Percentiles rank a stretch among this genome's conserved stretches.
Evolutionary conservation across 2,888 invertebrate genomes (phyloP).

Genomic region (Caradrina clavipalpis): DNA sequence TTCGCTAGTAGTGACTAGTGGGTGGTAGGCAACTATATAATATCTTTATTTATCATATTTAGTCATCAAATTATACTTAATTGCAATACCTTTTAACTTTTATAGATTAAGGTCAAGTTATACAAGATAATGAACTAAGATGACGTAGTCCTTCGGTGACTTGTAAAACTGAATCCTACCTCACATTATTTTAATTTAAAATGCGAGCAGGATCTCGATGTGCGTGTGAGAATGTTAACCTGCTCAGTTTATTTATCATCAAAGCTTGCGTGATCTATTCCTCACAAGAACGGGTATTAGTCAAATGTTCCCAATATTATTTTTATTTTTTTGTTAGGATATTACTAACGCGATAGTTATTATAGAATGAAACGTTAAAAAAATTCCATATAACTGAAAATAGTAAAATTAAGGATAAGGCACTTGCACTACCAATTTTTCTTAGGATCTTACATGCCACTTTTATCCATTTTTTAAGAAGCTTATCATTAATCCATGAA

Average conservation of each 20-base stretch:
- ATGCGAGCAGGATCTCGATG: conserved; percentile 63
- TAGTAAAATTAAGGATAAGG: background rate
- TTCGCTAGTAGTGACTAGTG: conserved; percentile 46
- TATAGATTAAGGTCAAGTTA: conserved; percentile 70
- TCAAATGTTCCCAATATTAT: conserved; percentile 11
- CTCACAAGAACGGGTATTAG: conserved; percentile 14
- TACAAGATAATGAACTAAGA: conserved; percentile 67
- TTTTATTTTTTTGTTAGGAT: conserved; percentile 2
- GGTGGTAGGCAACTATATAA: conserved; percentile 46
- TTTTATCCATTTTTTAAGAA: background rate
- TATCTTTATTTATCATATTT: conserved; percentile 54
- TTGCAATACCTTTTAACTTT: conserved; percentile 67
- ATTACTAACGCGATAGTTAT: background rate
- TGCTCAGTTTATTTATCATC: conserved; percentile 61
- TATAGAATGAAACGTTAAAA: background rate
- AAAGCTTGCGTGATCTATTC: conserved; percentile 51
- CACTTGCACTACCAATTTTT: conserved; percentile 23
- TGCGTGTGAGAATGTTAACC: conserved; percentile 68
- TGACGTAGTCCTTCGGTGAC: conserved; percentile 69
- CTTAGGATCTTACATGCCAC: no score
- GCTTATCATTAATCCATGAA: no score
- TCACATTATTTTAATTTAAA: conserved; percentile 69
- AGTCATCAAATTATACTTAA: conserved; percentile 64
- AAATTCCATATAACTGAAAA: no score
- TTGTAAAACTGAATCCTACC: conserved; percentile 64